These are phyloP conservation scores for Limosa lapponica DNA, from an alignment of 2,797 vertebrate species.

Conservation along the genomic window DNA sequence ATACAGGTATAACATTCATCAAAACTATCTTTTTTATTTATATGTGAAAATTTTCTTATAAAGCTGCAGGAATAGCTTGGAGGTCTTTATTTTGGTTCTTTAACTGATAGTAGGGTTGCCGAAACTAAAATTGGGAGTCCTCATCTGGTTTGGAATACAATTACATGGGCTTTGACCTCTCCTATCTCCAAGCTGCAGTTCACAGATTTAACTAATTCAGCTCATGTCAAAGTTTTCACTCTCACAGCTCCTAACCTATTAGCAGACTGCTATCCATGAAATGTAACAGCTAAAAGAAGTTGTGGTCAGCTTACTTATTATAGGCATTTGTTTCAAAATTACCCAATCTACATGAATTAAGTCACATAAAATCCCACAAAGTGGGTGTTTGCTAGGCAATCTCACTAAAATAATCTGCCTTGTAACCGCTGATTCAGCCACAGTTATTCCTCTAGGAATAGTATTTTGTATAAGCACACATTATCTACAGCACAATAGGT, in stretches of 20 bases:
- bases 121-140: background rate
- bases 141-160: background rate
- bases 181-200: background rate
- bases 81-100: background rate
- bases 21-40: background rate
- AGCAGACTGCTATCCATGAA: background rate
- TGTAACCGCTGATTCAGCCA: background rate
- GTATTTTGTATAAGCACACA: background rate
- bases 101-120: background rate
- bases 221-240: background rate
- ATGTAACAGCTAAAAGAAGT: background rate
- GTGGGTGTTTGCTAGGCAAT: background rate
- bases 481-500: background rate
- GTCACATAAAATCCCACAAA: background rate
- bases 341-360: background rate
- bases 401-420: constrained; percentile 1
- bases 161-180: background rate
- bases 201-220: background rate
- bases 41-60: background rate
- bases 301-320: background rate
- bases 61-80: background rate
- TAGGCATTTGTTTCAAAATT: constrained; percentile 31
- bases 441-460: background rate
- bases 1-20: background rate
- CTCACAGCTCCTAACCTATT: background rate